phyloP scores from a whole-genome alignment of 2,888 invertebrate species.

The Dryocosmus kuriphilus region DNA sequence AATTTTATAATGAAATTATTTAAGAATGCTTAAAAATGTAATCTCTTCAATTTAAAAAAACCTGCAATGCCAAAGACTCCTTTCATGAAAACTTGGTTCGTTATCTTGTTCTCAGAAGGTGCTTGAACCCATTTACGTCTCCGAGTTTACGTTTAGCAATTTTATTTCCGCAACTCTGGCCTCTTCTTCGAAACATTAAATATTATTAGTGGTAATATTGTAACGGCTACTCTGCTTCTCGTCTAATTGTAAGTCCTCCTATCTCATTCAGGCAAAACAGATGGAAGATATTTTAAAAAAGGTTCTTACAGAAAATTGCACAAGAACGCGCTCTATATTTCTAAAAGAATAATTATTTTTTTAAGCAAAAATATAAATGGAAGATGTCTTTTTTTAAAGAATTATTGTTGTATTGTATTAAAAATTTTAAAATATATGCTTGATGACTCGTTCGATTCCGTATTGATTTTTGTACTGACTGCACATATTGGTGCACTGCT shows the following conservation, averaged over 20 bases:
- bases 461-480: constrained; percentile 17
- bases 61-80: neutral
- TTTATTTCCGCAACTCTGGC: constrained; percentile 15
- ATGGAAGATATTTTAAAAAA: neutral
- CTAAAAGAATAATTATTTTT: neutral
- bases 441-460: constrained; percentile 14
- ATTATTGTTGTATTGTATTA: neutral
- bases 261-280: constrained; percentile 21
- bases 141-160: neutral
- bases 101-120: constrained; percentile 14
- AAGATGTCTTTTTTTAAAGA: neutral
- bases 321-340: neutral
- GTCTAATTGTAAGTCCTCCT: neutral
- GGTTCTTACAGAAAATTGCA: neutral
- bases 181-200: constrained; percentile 19
- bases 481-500: neutral
- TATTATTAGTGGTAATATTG: constrained; percentile 14
- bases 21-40: neutral
- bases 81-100: neutral
- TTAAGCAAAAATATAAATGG: neutral
- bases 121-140: neutral
- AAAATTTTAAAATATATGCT: neutral
- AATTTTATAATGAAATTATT: neutral
- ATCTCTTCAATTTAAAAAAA: neutral
- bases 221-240: constrained; percentile 6